Evolutionary conservation across 2,113 vertebrate genomes (phyloP).

Genomic region (Apodemus sylvaticus): DNA sequence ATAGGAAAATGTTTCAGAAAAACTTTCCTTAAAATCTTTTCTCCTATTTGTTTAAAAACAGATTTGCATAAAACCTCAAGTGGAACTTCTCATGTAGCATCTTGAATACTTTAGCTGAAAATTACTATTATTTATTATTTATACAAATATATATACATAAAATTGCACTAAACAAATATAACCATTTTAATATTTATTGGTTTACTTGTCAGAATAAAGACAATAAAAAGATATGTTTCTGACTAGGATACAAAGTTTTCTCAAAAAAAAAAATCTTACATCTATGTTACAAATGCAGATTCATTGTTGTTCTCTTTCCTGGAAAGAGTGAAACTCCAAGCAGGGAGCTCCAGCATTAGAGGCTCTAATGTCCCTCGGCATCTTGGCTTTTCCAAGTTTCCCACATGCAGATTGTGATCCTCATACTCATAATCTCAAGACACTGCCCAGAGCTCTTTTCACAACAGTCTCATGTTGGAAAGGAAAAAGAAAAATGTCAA

Average conservation of each 20-base stretch:
- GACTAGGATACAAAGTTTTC: background rate
- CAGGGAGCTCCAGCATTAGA: background rate
- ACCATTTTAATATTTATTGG: background rate
- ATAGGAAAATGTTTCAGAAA: background rate
- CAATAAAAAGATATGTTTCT: background rate
- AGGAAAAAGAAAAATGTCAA: background rate
- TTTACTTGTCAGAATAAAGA: background rate
- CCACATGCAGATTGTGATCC: background rate
- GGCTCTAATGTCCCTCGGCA: background rate
- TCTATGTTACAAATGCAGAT: background rate
- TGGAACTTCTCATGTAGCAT: background rate
- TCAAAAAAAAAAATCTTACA: background rate
- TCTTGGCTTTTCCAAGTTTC: background rate
- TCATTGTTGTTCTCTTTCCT: background rate
- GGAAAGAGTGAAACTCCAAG: background rate
- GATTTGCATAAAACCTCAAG: constrained; percentile 5
- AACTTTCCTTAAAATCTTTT: background rate
- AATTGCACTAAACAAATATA: background rate
- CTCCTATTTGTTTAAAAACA: background rate
- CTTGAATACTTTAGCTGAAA: background rate
- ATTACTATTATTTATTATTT: background rate
- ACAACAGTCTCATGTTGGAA: constrained; percentile 31
- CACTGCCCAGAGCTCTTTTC: background rate
- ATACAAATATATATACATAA: background rate
- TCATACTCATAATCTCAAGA: background rate